Evolutionary conservation across 35 echinoderm and acorn worm genomes (phyloP), one percentile per base, ranked within the genome.

Genomic region (Acanthaster planci): DNA sequence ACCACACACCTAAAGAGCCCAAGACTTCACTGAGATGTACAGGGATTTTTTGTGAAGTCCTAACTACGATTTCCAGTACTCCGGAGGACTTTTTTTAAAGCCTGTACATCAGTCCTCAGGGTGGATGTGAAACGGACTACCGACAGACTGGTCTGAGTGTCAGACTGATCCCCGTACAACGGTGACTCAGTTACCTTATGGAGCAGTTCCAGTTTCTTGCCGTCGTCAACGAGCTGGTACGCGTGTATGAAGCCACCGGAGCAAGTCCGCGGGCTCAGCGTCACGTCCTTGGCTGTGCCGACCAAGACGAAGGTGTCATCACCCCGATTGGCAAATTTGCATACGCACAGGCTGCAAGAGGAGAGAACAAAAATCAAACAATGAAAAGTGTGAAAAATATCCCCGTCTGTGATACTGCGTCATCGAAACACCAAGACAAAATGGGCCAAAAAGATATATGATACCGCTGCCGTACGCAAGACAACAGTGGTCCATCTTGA

Each of bases 201-300:
- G 64, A 97, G 30, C 21, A 97, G 72, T 30, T 97, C 91, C 8
- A 97, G 88, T 35, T 97, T 91, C 18, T 51, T 77, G 36, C 91
- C 95, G 9, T 97, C 92, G 22, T 97, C 91, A 57, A 76, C 88
- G 36, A 97, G 38, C 40, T 86, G 84, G 77, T 97, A 97, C 0
- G 95, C 91, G 51, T 97, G 89, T n/a, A 97, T 85, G 75, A 89
- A 77, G 4, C 95, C 95, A 18, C 88, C 95, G 52, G 95, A 93
- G 75, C 95, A 97, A 7, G 91, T 93, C 60, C 92, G 78, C 23
- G 95, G 95, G 76, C 88, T 97, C 22, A 97, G 76, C 0, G 94
- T 97, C 23, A 97, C 77, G 75, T 97, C 94, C 53, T 97, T 97
- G 19, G 90, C 94, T n/a, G 90, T 92, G 1, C 94, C 94, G 0